Evolutionary conservation across 2,888 invertebrate species (phyloP).

Genomic region (Ennomos quercinarius): DNA sequence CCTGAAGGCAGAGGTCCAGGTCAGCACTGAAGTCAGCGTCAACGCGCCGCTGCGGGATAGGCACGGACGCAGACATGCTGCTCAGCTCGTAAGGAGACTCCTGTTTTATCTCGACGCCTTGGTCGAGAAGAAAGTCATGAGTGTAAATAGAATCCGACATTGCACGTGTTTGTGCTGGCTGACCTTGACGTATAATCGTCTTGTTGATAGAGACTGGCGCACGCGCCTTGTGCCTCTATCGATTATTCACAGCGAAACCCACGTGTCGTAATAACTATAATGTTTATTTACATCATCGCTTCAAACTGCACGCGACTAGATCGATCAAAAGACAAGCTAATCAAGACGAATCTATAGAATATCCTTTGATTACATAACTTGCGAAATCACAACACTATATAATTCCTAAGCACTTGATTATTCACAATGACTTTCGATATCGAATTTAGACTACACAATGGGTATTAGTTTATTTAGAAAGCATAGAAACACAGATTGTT

Average conservation of each 20-base stretch:
- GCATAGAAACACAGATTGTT: slow-evolving; percentile 8
- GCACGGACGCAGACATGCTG: slow-evolving; percentile 86
- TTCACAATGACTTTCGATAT: slow-evolving; percentile 81
- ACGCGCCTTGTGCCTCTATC: slow-evolving; percentile 79
- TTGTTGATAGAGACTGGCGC: slow-evolving; percentile 81
- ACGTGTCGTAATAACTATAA: slow-evolving; percentile 67
- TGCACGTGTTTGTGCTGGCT: slow-evolving; percentile 81
- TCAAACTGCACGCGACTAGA: slow-evolving; percentile 29
- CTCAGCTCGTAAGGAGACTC: slow-evolving; percentile 82
- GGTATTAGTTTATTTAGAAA: slow-evolving; percentile 13
- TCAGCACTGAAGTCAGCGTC: slow-evolving; percentile 84
- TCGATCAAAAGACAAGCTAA: background rate
- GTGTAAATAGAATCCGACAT: slow-evolving; percentile 88
- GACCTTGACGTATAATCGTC: slow-evolving; percentile 82
- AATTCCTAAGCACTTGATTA: slow-evolving; percentile 66
- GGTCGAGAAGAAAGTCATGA: slow-evolving; percentile 87
- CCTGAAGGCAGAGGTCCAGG: slow-evolving; percentile 84
- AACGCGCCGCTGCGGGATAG: slow-evolving; percentile 85
- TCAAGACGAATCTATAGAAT: slow-evolving; percentile 44
- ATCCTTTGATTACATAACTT: slow-evolving; percentile 76
- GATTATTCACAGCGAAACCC: slow-evolving; percentile 76
- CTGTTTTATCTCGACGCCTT: slow-evolving; percentile 87
- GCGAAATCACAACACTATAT: slow-evolving; percentile 64
- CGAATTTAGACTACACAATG: slow-evolving; percentile 35
- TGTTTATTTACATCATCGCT: slow-evolving; percentile 46